Base-by-base conservation (phyloP, 2,888 invertebrate species). In the Tetragnatha montana region DNA sequence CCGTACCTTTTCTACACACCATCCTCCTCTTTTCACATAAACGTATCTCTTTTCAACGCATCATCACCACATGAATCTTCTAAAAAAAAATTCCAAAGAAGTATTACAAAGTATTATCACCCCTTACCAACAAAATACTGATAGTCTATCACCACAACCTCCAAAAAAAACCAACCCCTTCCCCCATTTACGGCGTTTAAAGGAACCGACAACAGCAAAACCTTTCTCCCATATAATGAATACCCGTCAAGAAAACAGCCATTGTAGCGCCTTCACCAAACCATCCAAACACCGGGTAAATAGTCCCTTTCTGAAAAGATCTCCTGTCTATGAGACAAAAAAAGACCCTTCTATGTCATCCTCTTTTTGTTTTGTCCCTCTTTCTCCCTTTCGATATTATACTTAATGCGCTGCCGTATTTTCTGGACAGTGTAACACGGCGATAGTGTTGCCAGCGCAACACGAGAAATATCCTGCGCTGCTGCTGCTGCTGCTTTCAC, bases 351-450 rank as follows among this genome's bases (percentile, higher is more conserved):
- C 22, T 82, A 74, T 74, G 51, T 73, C 73, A 82, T 82, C 22
- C 17, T 70, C 51, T 50, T 70, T 84, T 17, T 85, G 21, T 83
- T 17, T 21, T 71, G 22, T 49, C 22, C 47, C 10, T 51, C n/a
- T 19, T 50, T 78, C 73, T n/a, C 60, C 3, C 47, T 19, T 21
- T 73, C 68, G 68, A 86, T 86, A 86, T 86, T 80, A 80, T 71
- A n/a, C 35, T 7, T 86, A 80, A 86, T 86, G 47, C 74, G 51
- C 50, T 75, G 80, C 21, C 68, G 80, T 86, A 71, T 80, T 80
- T 79, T 47, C 80, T 69, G 80, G 80, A 74, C 80, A 78, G 68
- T 49, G 83, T 84, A 76, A 69, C 22, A 70, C 76, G 19, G 22
- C 74, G 19, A 68, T 60, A 74, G 47, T 35, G 17, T 17, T 75